These are phyloP conservation scores for Emys orbicularis DNA, from an alignment of 2,797 vertebrate species.

Conservation along the genomic window DNA sequence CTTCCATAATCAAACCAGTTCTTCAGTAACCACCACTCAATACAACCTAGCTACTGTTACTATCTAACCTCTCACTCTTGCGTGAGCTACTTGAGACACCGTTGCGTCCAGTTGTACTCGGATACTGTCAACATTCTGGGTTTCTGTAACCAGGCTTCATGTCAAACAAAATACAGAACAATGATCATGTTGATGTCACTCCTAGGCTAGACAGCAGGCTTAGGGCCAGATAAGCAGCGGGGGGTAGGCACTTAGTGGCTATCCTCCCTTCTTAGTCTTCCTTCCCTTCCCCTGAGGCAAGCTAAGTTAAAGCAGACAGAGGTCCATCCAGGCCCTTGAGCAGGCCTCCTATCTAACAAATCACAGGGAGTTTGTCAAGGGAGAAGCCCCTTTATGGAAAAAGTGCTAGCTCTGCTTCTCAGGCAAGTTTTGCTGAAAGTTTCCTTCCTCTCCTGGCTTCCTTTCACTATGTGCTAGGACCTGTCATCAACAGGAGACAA, in stretches of 20 bases:
- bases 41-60: not conserved
- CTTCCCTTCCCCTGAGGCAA: not conserved
- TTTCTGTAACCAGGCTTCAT: not conserved
- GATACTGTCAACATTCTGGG: not conserved
- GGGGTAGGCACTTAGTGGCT: not conserved
- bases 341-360: no score
- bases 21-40: not conserved
- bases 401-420: not conserved
- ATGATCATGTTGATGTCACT: not conserved
- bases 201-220: not conserved
- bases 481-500: not conserved
- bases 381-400: not conserved
- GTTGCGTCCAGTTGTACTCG: not conserved
- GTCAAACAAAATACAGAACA: not conserved
- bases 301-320: not conserved
- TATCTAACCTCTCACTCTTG: not conserved
- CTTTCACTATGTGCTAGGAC: not conserved
- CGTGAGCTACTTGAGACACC: not conserved
- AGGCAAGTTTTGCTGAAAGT: no score
- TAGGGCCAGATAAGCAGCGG: not conserved
- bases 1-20: not conserved
- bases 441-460: not conserved
- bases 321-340: no score
- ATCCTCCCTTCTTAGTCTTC: not conserved
- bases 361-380: no score